Evolutionary conservation across 2,113 vertebrate genomes (phyloP), one percentile per base, ranked within the genome.

Genomic region (Ochotona princeps): DNA sequence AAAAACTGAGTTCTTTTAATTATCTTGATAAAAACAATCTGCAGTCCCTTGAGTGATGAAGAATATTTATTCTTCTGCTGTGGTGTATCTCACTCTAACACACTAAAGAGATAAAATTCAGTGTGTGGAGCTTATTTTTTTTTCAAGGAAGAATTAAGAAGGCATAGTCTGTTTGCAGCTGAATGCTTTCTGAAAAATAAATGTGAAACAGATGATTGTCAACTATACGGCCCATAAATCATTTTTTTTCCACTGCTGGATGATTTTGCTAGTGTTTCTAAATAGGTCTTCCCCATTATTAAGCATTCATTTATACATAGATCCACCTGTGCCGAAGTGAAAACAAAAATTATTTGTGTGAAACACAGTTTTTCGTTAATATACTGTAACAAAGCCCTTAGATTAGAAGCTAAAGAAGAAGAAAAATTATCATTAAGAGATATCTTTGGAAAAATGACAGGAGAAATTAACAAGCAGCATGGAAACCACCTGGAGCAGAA

Each of bases 141-240:
- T 84, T 69, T 69, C 51, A 84, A 85, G 57, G 57, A 92, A 7
- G 12, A 86, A 61, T 26, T 90, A 3, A 73, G 49, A 67, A 57
- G 30, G 12, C 26, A 66, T 38, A 57, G 47, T 12, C 7, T 47
- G 30, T 49, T 81, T 81, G n/a, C 32, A 69, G 73, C 10, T 26
- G 38, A 78, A 65, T 38, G 28, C 8, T 21, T 69, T 61, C 35
- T 80, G 57, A 92, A 74, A 83, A 92, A 88, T 63, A 83, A 91
- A 79, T 87, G 57, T 66, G 75, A 72, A 89, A 78, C 17, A 61
- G 83, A 82, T 92, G 91, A 95, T 23, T 84, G 65, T 63, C 91
- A 93, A 96, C 96, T 89, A 92, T 10, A 67, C 26, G 30, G 44
- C 20, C 38, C 32, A 74, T 57, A 4, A 4, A 91, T 83, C 92